A percentile compares a stretch with the other conserved stretches of the same genome.
phyloP scores from a whole-genome alignment of 2,797 vertebrate genomes.

The Cetoscarus ocellatus region DNA sequence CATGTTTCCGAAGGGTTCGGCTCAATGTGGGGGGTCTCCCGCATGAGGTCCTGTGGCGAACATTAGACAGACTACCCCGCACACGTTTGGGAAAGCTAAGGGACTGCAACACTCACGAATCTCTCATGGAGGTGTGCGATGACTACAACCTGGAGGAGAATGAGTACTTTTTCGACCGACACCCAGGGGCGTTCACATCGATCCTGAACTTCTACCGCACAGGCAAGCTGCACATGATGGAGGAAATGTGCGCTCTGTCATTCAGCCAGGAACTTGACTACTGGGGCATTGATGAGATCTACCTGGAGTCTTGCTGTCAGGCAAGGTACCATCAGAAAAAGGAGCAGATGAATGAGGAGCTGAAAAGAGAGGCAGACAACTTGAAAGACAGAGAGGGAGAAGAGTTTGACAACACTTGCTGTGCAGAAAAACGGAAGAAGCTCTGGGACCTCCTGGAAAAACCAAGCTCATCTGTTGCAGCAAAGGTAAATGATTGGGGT shows the following conservation, averaged over 20 bases:
- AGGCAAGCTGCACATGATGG: conserved; percentile 99
- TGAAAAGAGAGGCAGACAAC: conserved; percentile 96
- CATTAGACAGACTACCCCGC: conserved; percentile 95
- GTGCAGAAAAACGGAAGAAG: conserved; percentile 96
- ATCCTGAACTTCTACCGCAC: conserved; percentile 99
- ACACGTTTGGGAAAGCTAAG: conserved; percentile 95
- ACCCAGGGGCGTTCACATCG: conserved; percentile 97
- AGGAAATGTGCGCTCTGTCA: conserved; percentile 99
- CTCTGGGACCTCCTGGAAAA: conserved; percentile 99
- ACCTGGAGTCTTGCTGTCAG: conserved; percentile 99
- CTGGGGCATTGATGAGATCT: conserved; percentile 99
- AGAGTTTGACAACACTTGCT: conserved; percentile 98
- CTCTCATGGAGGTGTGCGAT: conserved; percentile 96
- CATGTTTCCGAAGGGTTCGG: conserved; percentile 94
- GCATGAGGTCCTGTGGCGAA: conserved; percentile 98
- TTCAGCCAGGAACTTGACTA: conserved; percentile 99
- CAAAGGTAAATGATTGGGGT: conserved; percentile 89
- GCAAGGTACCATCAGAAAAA: conserved; percentile 99
- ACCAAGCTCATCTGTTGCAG: conserved; percentile 97
- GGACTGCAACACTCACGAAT: conserved; percentile 95
- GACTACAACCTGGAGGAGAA: conserved; percentile 99
- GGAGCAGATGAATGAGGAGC: conserved; percentile 99
- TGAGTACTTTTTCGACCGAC: conserved; percentile 98
- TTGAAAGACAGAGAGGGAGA: conserved; percentile 95
- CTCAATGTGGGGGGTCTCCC: conserved; percentile 98